Percentiles rank a stretch among this genome's conserved stretches.
phyloP scores from a whole-genome alignment of 2,797 vertebrate genomes.

The Hylomyscus alleni region DNA sequence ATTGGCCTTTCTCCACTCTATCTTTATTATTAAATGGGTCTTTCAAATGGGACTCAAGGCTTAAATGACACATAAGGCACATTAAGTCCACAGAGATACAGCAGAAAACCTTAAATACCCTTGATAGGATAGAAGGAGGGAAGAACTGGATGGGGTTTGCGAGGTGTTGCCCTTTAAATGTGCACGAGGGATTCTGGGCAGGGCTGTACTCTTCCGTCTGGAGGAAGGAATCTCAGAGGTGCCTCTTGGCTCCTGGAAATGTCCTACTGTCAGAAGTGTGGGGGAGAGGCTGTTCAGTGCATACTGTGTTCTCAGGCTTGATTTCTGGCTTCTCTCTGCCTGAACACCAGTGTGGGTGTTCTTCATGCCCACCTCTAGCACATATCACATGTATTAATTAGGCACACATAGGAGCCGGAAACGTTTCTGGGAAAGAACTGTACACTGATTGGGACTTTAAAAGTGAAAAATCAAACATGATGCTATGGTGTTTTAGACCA shows the following conservation, averaged over 20 bases:
- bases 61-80: conserved; percentile 52
- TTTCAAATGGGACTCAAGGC: conserved; percentile 54
- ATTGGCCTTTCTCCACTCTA: conserved; percentile 4
- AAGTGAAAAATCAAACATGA: background rate
- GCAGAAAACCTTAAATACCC: conserved; percentile 61
- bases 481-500: background rate
- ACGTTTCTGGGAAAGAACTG: background rate
- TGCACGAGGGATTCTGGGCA: background rate
- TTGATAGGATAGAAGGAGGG: conserved; percentile 2
- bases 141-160: background rate
- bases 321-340: background rate
- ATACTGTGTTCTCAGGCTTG: background rate
- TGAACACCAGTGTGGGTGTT: background rate
- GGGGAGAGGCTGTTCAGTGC: no score
- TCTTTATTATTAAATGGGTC: conserved; percentile 33
- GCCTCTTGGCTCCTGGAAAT: background rate
- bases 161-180: conserved; percentile 45
- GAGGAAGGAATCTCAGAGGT: background rate
- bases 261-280: background rate
- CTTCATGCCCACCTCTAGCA: background rate
- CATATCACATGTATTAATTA: background rate
- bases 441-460: conserved; percentile 20
- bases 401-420: background rate
- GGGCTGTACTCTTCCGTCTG: background rate
- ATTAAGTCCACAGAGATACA: conserved; percentile 61